Base-by-base conservation (phyloP, 2,888 invertebrate genomes). In the Protodeltote pygarga region DNA sequence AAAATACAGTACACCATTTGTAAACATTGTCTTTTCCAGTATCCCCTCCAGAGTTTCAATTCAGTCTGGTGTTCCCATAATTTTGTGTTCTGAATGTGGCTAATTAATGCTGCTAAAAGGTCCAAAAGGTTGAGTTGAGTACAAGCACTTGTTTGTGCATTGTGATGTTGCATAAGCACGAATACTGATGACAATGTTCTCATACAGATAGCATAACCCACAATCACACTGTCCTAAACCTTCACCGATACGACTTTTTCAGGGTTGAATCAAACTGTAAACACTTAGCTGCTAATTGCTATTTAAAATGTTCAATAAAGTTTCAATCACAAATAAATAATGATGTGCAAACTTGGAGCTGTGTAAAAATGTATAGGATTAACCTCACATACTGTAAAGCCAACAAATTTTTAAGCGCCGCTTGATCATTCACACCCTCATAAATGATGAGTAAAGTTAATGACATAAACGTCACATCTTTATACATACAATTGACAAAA, bases 181-280 rank as follows among this genome's bases (percentile, higher is more conserved):
- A 70, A 57, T 70, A 66, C 67, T 57, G 67, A 55, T 59, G 67
- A 66, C 67, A 66, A 66, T 61, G 70, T 62, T 65, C 61, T 45
- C 31, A 31, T 41, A 40, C 45, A 47, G 42, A 45, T 33, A 50
- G 45, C 47, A 57, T 54, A 34, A 49, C 71, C 63, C 41, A 57
- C 51, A 50, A 44, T 32, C 38, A 62, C 58, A 63, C 44, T 47
- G 45, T 45, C 35, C 11, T 35, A 46, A 31, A 53, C 68, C 63
- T 16, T 3, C 48, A 66, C 67, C 66, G 46, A 33, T 11, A 42
- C 47, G 3, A 31, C 23, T 46, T 28, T 9, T 13, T 15, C 27
- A 25, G 15, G 17, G 23, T 34, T 34, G 19, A 25, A 5, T 14
- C 21, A 39, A 44, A 52, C 28, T 24, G 38, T 40, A 37, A 37